A percentile compares a stretch with the other conserved stretches of the same genome.
phyloP scores from a whole-genome alignment of 2,888 invertebrate genomes.

The Masnerella sp. region DNA sequence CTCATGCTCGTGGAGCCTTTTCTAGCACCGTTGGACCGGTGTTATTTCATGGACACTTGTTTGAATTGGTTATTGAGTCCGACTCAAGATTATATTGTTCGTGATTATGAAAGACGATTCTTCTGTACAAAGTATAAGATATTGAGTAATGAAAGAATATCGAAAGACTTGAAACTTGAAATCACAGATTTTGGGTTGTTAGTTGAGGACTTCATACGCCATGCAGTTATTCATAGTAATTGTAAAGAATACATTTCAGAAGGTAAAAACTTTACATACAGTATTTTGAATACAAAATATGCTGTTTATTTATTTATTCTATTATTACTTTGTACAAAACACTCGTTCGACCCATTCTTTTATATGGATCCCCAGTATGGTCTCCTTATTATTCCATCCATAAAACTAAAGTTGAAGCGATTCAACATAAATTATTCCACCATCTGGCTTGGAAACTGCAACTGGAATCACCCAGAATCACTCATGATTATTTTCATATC shows the following conservation, averaged over 20 bases:
- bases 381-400: too few species aligned
- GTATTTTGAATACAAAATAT: too few species aligned
- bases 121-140: conserved; percentile 59
- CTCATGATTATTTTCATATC: too few species aligned
- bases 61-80: conserved; percentile 15
- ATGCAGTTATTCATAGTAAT: conserved; percentile 67
- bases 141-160: conserved; percentile 39
- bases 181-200: conserved; percentile 51
- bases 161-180: conserved; percentile 41
- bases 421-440: too few species aligned
- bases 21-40: conserved; percentile 67
- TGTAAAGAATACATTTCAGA: conserved; percentile 65
- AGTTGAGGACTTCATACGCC: conserved; percentile 65
- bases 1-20: conserved; percentile 51
- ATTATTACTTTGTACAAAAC: too few species aligned
- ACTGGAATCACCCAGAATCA: too few species aligned
- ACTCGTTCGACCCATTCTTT: too few species aligned
- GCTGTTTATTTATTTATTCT: too few species aligned
- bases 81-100: conserved; percentile 57
- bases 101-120: conserved; percentile 68
- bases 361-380: too few species aligned
- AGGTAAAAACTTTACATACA: conserved; percentile 10
- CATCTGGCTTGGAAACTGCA: too few species aligned
- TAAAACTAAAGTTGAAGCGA: too few species aligned
- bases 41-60: conserved; percentile 61